Conservation (phyloP, 2,797 vertebrate species). For the Spinibarbus caldwelli region DNA sequence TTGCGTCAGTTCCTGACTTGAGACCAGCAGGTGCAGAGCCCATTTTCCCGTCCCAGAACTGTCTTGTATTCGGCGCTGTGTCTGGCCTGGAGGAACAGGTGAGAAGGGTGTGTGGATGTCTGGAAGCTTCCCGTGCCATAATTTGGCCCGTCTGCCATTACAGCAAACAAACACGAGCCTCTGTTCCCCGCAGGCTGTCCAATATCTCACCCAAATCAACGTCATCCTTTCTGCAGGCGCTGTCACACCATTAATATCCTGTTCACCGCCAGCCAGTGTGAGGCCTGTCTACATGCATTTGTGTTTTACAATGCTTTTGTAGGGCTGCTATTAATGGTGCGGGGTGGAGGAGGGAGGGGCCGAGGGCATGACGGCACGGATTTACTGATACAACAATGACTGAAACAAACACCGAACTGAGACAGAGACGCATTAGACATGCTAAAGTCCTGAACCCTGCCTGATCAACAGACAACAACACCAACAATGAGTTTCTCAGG, state of each 20-base stretch:
- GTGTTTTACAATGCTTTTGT: conserved; percentile 24
- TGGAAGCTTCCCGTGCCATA: not conserved
- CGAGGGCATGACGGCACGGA: not conserved
- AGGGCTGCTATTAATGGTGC: not conserved
- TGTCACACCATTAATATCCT: conserved; percentile 27
- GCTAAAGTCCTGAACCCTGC: conserved; percentile 13
- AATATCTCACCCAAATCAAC: not conserved
- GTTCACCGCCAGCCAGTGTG: not conserved
- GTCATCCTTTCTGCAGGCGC: not conserved
- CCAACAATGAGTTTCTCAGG: not conserved
- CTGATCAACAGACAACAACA: no score
- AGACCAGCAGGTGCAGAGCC: not conserved
- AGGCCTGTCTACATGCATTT: conserved; percentile 41
- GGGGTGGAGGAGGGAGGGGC: conserved; percentile 26
- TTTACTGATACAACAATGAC: not conserved
- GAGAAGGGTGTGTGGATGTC: not conserved
- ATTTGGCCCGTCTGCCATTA: not conserved
- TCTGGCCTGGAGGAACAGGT: not conserved
- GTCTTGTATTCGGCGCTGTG: not conserved
- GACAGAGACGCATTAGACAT: conserved; percentile 4
- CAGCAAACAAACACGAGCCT: not conserved
- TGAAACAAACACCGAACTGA: not conserved
- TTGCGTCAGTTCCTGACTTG: not conserved
- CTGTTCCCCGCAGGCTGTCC: not conserved
- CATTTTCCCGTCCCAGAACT: not conserved